phyloP scores from a whole-genome alignment of 2,113 vertebrate species.

The Marmota flaviventris region DNA sequence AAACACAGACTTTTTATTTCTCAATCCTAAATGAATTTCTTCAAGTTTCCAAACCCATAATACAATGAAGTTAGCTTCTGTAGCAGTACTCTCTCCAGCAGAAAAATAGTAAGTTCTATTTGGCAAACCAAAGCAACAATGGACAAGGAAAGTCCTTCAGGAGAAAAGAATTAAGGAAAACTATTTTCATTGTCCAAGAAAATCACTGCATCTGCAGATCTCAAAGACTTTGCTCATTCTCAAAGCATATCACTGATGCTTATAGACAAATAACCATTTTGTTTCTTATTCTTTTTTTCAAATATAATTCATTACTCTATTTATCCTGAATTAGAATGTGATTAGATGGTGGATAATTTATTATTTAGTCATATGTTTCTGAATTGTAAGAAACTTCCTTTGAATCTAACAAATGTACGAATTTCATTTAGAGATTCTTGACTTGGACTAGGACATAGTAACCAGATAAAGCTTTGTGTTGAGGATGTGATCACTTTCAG shows the following conservation, averaged over 20 bases:
- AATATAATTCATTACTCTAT: background rate
- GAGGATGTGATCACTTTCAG: no score
- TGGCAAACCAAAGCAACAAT: background rate
- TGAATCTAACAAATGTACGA: background rate
- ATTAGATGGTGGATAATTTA: background rate
- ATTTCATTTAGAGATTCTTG: background rate
- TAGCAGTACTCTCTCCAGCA: background rate
- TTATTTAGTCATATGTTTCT: background rate
- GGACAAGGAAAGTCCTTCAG: background rate
- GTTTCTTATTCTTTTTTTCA: background rate
- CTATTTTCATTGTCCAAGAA: background rate
- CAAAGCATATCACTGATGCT: background rate
- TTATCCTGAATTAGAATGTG: background rate
- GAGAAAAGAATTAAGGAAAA: background rate
- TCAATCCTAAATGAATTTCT: background rate
- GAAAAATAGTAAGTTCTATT: background rate
- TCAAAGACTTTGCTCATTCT: background rate
- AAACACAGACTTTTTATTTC: background rate
- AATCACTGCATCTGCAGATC: background rate
- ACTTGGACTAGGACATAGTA: no score
- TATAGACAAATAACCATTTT: background rate
- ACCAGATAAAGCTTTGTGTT: no score
- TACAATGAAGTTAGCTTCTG: background rate
- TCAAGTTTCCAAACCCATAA: background rate
- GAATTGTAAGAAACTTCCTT: background rate